Percentiles rank a stretch among this genome's conserved stretches.
phyloP scores from a whole-genome alignment of 2,888 invertebrate genomes.

The Hyalella azteca region DNA sequence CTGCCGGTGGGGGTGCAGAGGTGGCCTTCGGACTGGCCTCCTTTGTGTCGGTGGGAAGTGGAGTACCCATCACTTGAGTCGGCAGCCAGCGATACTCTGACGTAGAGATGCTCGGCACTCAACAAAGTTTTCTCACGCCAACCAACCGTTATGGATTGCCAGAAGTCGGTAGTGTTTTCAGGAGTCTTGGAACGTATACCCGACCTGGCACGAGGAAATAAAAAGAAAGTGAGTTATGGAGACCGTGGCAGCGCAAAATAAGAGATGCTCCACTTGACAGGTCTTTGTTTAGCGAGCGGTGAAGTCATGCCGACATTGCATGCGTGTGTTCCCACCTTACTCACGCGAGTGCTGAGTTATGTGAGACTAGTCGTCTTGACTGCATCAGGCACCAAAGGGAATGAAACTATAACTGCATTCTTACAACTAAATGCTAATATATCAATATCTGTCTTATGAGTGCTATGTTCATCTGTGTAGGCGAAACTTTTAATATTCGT shows the following conservation, averaged over 20 bases:
- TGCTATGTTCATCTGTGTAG: no score
- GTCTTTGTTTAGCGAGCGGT: slow-evolving; percentile 9
- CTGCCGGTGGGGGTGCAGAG: slow-evolving; percentile 2
- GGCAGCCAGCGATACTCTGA: background rate
- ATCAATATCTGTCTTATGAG: no score
- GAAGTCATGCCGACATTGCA: background rate
- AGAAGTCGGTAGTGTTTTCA: slow-evolving; percentile 18
- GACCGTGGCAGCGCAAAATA: slow-evolving; percentile 27
- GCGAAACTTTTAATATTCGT: no score
- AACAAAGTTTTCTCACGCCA: slow-evolving; percentile 33
- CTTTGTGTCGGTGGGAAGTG: slow-evolving; percentile 39
- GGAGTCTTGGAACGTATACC: slow-evolving; percentile 7
- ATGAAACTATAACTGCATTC: no score
- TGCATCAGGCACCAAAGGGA: no score
- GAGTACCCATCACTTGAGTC: slow-evolving; percentile 25
- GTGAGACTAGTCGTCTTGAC: background rate
- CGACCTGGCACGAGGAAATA: slow-evolving; percentile 13
- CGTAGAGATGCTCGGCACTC: background rate
- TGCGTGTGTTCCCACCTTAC: slow-evolving; percentile 3
- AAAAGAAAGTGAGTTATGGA: slow-evolving; percentile 32
- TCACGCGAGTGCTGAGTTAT: background rate
- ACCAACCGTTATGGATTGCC: background rate
- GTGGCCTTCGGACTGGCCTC: slow-evolving; percentile 23
- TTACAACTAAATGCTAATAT: no score
- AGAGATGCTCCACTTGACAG: slow-evolving; percentile 22